Evolutionary conservation across 2,113 vertebrate species (phyloP).

Genomic region (Aptenodytes forsteri): DNA sequence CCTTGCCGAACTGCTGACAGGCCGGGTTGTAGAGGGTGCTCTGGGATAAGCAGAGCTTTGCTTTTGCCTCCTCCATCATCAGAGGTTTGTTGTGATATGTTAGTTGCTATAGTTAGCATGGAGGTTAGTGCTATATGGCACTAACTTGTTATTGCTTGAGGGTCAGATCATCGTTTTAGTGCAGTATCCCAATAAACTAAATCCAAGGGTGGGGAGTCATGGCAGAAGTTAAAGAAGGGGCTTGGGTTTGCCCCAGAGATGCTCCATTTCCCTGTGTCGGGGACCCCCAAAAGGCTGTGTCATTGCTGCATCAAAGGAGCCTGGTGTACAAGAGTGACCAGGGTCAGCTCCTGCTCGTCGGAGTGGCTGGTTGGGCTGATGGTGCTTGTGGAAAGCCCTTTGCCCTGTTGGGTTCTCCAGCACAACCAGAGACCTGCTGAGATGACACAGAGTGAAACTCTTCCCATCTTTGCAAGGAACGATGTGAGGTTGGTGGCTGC

Average conservation of each 20-base stretch:
- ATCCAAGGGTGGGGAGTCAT: background rate
- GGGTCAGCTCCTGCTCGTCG: rapidly evolving
- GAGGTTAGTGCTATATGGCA: background rate
- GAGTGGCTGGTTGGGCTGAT: background rate
- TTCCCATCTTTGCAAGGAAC: background rate
- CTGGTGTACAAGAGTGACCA: background rate
- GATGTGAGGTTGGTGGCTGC: background rate
- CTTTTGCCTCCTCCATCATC: background rate
- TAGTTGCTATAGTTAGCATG: background rate
- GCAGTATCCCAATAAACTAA: background rate
- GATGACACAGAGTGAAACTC: background rate
- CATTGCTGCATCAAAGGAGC: background rate
- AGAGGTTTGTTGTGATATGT: background rate
- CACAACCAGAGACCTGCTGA: background rate
- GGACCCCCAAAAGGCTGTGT: background rate
- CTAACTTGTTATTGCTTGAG: background rate
- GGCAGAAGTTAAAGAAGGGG: background rate
- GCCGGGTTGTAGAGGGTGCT: background rate
- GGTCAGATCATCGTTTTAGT: background rate
- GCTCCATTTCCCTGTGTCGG: rapidly evolving
- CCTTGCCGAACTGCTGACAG: background rate
- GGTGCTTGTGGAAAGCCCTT: background rate
- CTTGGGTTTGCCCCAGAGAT: background rate
- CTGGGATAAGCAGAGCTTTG: background rate
- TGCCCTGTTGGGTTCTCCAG: background rate